phyloP scores from a whole-genome alignment of 2,113 vertebrate genomes.

The Gymnarchus niloticus region DNA sequence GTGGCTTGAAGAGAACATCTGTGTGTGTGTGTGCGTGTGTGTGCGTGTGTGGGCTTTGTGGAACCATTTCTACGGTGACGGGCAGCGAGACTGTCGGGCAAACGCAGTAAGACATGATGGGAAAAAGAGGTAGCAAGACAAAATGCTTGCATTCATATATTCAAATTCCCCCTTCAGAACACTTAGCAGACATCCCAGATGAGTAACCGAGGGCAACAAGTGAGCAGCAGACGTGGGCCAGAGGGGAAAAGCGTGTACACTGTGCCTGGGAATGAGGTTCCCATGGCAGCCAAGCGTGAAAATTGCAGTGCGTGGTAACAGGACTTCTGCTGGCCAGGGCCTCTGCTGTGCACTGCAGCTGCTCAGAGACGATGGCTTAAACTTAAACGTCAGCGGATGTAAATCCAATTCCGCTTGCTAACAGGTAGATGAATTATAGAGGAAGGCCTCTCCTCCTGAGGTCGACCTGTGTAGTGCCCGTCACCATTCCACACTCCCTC shows the following conservation, averaged over 20 bases:
- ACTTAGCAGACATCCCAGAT: neutral
- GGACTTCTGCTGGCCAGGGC: neutral
- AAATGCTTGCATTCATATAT: neutral
- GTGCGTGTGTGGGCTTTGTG: neutral
- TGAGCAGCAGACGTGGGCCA: neutral
- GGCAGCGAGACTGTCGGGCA: neutral
- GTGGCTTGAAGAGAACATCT: too few species aligned
- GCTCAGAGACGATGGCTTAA: neutral
- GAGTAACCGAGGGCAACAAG: neutral
- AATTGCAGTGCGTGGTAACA: neutral
- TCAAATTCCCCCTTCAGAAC: neutral
- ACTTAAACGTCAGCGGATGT: constrained; percentile 5
- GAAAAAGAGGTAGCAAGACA: neutral
- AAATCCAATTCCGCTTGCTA: neutral
- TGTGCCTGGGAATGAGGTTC: neutral
- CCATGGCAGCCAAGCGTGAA: neutral
- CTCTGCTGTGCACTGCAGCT: neutral
- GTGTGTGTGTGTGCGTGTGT: too few species aligned
- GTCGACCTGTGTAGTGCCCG: neutral
- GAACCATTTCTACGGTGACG: neutral
- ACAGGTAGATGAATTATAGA: neutral
- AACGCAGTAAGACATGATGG: neutral
- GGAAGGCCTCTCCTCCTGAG: neutral
- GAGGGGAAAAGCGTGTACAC: neutral
- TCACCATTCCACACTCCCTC: too few species aligned